Base-by-base conservation (phyloP, 2,113 vertebrate genomes). In the Canis aureus region DNA sequence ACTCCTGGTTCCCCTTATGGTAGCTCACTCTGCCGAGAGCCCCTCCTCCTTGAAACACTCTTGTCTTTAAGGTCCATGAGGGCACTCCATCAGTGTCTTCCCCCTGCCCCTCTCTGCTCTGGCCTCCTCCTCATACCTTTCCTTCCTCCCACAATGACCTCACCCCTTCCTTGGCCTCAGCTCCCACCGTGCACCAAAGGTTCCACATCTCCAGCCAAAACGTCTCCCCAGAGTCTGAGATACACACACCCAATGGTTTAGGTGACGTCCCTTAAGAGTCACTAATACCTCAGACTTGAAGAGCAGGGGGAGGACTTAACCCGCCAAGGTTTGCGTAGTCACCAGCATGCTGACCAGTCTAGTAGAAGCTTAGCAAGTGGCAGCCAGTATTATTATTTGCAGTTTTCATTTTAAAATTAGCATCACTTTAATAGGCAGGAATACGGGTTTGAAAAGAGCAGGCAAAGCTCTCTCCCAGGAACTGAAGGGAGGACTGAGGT, bases 351-450 rank as follows among this genome's bases (percentile, higher is more conserved):
- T n/a, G 60, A 23, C 49, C 55, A 13, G 32, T 73, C 22, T 60
- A 25, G 32, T 43, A 89, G 89, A 74, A 35, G 4, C 32, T 91
- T 92, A 64, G 76, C 51, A 91, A 94, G 67, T 51, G 32, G 43
- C 67, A 69, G n/a, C 53, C 55, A n/a, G 81, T 82, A 71, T 64
- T 91, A 67, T 89, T 84, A 64, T 89, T 96, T 84, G 80, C 27
- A 19, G 73, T 86, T 79, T 96, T 62, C 53, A 79, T 55, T 84
- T 90, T 38, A 62, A 96, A 79, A 71, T 90, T 35, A 78, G 66
- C 23, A 29, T 55, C 74, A 59, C 55, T 53, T 62, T 43, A 92
- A 62, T 53, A 95, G 71, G 86, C n/a, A 96, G 78, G 76, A 82
- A 71, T 15, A 67, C 16, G 76, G 64, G 62, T 84, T 79, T 92